Percentiles rank a stretch among this genome's conserved stretches.
These are phyloP conservation scores for Atractosteus spatula DNA, from an alignment of 2,113 vertebrate species.

Conservation along the genomic window DNA sequence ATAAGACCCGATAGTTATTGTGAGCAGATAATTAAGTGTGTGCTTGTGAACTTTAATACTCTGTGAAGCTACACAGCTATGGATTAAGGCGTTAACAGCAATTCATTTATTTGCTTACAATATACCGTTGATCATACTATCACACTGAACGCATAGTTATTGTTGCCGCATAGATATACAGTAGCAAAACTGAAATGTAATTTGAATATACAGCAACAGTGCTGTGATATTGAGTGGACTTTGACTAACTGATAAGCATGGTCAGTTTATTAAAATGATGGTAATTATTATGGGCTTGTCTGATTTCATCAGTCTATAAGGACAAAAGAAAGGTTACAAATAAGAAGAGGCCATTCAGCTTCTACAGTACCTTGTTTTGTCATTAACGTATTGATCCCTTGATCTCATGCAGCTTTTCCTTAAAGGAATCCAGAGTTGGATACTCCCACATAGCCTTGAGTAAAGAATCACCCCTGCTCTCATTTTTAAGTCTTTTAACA, in stretches of 20 bases:
- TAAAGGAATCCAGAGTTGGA: neutral
- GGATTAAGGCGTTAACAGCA: neutral
- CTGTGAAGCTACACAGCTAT: neutral
- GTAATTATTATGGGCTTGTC: too few relatives aligned
- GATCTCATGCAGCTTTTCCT: neutral
- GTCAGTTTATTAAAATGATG: neutral
- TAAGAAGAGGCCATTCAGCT: neutral
- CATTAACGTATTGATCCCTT: neutral
- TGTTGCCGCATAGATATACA: neutral
- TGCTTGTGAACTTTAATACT: neutral
- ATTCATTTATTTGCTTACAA: slow-evolving; percentile 8
- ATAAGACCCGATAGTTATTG: neutral
- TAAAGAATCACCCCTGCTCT: too few relatives aligned
- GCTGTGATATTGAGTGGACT: neutral
- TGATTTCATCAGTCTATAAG: too few relatives aligned
- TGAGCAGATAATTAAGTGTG: slow-evolving; percentile 9
- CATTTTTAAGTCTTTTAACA: too few relatives aligned
- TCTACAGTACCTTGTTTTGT: neutral
- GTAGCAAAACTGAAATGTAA: neutral
- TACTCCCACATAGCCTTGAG: too few relatives aligned
- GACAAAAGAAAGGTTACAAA: neutral
- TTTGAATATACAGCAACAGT: neutral
- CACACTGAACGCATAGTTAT: neutral
- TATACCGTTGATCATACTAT: slow-evolving; percentile 3
- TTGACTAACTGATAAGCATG: neutral